Percentiles rank a stretch among this genome's conserved stretches.
These are phyloP conservation scores for Callocephalon fimbriatum DNA, from an alignment of 2,113 vertebrate genomes.

Conservation along the genomic window DNA sequence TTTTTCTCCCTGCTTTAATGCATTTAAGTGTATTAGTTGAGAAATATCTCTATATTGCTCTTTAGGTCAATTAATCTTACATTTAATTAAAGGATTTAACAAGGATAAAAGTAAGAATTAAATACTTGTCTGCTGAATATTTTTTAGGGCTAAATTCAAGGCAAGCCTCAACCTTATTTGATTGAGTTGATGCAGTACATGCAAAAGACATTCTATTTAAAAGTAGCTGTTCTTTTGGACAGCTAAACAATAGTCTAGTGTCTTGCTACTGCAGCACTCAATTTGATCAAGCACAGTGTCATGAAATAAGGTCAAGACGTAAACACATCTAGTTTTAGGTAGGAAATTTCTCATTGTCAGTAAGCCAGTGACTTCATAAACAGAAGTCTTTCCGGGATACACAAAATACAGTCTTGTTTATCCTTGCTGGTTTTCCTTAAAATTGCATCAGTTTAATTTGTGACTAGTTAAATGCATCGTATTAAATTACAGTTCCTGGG, in stretches of 20 bases:
- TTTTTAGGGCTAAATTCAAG: slow-evolving; percentile 13
- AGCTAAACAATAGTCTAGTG: background rate
- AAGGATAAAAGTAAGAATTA: slow-evolving; percentile 2
- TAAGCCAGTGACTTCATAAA: background rate
- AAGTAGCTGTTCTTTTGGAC: background rate
- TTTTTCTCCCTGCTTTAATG: background rate
- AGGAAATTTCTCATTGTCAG: background rate
- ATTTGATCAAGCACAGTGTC: background rate
- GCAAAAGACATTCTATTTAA: background rate
- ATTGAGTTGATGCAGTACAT: background rate
- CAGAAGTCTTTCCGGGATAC: background rate
- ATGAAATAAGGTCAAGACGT: background rate
- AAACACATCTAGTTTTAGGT: background rate
- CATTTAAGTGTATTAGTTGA: slow-evolving; percentile 6
- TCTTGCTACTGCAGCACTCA: background rate
- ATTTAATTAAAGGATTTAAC: slow-evolving; percentile 47
- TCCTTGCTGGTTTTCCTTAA: background rate
- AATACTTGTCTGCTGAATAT: background rate
- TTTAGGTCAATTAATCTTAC: background rate
- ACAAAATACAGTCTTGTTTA: background rate
- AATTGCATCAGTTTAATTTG: background rate
- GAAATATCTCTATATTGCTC: background rate
- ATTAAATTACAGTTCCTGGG: background rate
- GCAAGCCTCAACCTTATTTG: background rate
- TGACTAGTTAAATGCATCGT: background rate